Evolutionary conservation across 2,888 invertebrate genomes (phyloP), one percentile per base, ranked within the genome.

Genomic region (Pristionchus japonicus): DNA sequence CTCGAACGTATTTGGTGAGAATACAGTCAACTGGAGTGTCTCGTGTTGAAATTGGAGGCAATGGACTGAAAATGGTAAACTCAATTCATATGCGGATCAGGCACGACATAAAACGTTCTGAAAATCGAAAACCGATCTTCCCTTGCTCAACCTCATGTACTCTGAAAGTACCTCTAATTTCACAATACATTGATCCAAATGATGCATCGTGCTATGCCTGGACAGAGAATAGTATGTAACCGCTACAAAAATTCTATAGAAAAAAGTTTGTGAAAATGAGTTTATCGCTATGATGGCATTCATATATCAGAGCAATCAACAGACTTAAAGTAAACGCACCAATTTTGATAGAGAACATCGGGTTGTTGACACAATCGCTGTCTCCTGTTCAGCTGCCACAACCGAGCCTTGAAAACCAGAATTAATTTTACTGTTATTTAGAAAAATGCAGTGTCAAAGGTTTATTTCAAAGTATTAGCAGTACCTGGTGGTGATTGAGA

Each of bases 21-120:
- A 96, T 97, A 91, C 98, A 97, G 96, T 99, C 99, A 92, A 98
- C 98, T 6, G 99, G 97, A 95, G 98, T 98, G 95, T 99, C 97
- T 85, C 97, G 96, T 95, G 97, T 97, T 92, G 97, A 97, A n/a
- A 97, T 97, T 3, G 99, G 99, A 67, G 99, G 99, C 94, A 97
- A 96, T 94, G 99, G 95, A 95, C 88, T 89, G 34, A 89, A 57
- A 6, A n/a, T n/a, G n/a, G n/a, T n/a, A n/a, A n/a, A n/a, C n/a
- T n/a, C n/a, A n/a, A n/a, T n/a, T n/a, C n/a, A n/a, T n/a, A n/a
- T n/a, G n/a, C n/a, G n/a, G n/a, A n/a, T n/a, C n/a, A n/a, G n/a
- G n/a, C n/a, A n/a, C n/a, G n/a, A n/a, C n/a, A n/a, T n/a, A n/a
- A n/a, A n/a, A n/a, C n/a, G n/a, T n/a, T n/a, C n/a, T n/a, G n/a